Conservation (phyloP, 2,888 invertebrate species). For the Agonum fuliginosum region DNA sequence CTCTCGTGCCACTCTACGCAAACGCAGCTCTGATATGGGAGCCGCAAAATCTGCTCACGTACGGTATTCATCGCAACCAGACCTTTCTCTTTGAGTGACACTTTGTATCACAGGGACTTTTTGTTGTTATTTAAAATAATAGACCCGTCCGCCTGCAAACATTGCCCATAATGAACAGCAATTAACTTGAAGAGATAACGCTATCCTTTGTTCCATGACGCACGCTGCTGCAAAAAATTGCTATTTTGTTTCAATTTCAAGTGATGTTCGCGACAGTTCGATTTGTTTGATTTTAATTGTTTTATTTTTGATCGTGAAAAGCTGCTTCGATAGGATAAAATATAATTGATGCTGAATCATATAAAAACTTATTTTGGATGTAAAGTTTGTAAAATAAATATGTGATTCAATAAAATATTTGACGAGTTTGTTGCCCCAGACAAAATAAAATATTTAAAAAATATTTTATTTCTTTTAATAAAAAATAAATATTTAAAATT, state of each 20-base stretch:
- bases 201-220: slow-evolving; percentile 10
- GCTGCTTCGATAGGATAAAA: background rate
- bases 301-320: background rate
- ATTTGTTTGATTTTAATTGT: slow-evolving; percentile 7
- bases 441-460: no score
- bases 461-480: no score
- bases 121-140: slow-evolving; percentile 25
- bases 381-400: slow-evolving; percentile 11
- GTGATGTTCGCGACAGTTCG: slow-evolving; percentile 11
- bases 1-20: background rate
- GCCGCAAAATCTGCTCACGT: slow-evolving; percentile 33
- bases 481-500: no score
- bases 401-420: no score
- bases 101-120: background rate
- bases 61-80: slow-evolving; percentile 12
- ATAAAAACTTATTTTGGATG: background rate
- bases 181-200: slow-evolving; percentile 29
- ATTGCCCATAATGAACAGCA: slow-evolving; percentile 27
- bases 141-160: background rate
- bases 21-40: background rate
- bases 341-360: slow-evolving; percentile 8
- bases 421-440: no score
- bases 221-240: slow-evolving; percentile 1
- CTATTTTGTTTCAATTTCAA: slow-evolving; percentile 22
- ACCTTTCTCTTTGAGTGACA: slow-evolving; percentile 35